Conservation (phyloP, 2,797 vertebrate genomes). For the Falco cherrug region DNA sequence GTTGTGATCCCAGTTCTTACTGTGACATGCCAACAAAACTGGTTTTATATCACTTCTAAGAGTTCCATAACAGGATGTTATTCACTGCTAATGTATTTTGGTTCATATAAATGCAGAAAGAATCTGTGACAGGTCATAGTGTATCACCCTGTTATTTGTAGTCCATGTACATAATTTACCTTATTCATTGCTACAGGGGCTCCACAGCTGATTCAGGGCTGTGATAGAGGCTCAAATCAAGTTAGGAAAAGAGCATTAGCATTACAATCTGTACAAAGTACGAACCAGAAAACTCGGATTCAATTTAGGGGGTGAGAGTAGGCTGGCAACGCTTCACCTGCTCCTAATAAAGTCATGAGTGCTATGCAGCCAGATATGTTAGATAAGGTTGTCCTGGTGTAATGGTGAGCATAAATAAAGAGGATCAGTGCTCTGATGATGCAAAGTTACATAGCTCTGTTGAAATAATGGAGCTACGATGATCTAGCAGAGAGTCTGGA, state of each 20-base stretch:
- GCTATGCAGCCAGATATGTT: background rate
- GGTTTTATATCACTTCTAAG: slow-evolving; percentile 4
- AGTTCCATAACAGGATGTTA: slow-evolving; percentile 11
- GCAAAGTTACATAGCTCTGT: slow-evolving; percentile 2
- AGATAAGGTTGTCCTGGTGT: slow-evolving; percentile 20
- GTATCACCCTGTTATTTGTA: slow-evolving; percentile 42
- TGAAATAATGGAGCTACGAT: slow-evolving; percentile 14
- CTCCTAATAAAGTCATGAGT: background rate
- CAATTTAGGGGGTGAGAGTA: background rate
- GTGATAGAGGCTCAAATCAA: slow-evolving; percentile 32
- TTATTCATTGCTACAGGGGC: slow-evolving; percentile 13
- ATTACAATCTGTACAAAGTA: slow-evolving; percentile 19
- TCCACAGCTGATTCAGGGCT: background rate
- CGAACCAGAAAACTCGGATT: slow-evolving; percentile 35
- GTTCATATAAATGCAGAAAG: slow-evolving; percentile 34
- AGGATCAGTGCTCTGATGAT: background rate
- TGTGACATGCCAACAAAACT: slow-evolving; percentile 2
- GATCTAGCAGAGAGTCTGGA: background rate
- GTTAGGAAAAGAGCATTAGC: slow-evolving; percentile 16
- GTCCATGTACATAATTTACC: slow-evolving; percentile 15
- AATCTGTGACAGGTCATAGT: background rate
- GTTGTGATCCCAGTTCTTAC: background rate
- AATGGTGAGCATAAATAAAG: slow-evolving; percentile 17
- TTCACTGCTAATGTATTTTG: slow-evolving; percentile 36
- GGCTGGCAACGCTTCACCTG: slow-evolving; percentile 13